Base-by-base conservation (phyloP, 2,113 vertebrate genomes). In the Calyptommatus sinebrachiatus region DNA sequence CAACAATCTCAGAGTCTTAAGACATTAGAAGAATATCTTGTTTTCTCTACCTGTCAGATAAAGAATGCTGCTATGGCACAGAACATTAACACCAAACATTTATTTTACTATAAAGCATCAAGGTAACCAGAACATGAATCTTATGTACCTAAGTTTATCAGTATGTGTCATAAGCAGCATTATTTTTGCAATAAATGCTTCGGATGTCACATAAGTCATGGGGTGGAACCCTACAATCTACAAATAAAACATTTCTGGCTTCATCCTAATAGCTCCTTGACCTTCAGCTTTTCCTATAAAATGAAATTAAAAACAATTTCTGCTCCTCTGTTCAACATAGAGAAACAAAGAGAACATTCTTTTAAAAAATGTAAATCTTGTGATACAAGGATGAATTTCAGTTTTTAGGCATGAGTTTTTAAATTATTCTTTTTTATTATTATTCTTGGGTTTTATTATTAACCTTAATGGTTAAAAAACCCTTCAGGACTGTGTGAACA, bases 201-300 rank as follows among this genome's bases (percentile, higher is more conserved):
- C 61, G 71, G 20, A 45, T 82, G 66, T 76, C 46, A 28, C 53
- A n/a, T 82, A 88, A 87, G 1, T 65, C 18, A 10, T 71, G 12
- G 73, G 48, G 60, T 46, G 10, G 5, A 3, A 28, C 4, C 9
- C 70, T 85, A 66, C 14, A 65, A 76, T 82, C 60, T 66, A 20
- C 66, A 81, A 82, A 76, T 78, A 84, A 89, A 91, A 70, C 0
- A 2, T 18, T 4, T 45, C 73, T 84, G 0, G 69, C 60, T 78
- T 66, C 29, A 73, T 7, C 71, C 41, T 81, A 62, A 45, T 86
- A 46, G 16, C 66, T 87, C 78, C 41, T 4, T 75, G 77, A 84
- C 73, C 77, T 84, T 89, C 77, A 88, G 74, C 83, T 60, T 88
- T 82, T 57, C 29, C 65, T 79, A 0, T 65, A 75, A 78, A 84